Conservation (phyloP, 1,140 invertebrate genomes). For the Drosophila jambulina region DNA sequence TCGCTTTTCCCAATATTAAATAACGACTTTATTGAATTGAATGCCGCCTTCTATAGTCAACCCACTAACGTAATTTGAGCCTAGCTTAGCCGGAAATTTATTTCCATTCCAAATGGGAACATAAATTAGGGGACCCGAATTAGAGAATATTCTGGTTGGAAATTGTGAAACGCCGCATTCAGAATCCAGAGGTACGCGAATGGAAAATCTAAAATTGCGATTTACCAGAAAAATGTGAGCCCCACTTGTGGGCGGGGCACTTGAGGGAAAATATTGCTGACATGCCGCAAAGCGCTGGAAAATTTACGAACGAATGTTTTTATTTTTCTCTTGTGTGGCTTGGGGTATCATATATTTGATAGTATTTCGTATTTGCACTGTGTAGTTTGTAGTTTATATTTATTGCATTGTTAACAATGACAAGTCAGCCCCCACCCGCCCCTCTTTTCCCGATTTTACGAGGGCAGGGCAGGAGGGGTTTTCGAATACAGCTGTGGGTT, state of each 20-base stretch:
- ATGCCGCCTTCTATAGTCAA: neutral
- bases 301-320: constrained; percentile 31
- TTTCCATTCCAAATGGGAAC: constrained; percentile 6
- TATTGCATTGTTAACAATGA: constrained; percentile 57
- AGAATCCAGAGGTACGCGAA: constrained; percentile 1
- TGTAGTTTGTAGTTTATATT: constrained; percentile 49
- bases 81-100: neutral
- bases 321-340: neutral
- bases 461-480: neutral
- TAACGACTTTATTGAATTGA: neutral
- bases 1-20: neutral
- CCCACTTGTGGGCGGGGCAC: constrained; percentile 25
- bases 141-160: neutral
- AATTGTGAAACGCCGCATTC: constrained; percentile 1
- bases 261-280: constrained; percentile 36
- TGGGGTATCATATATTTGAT: constrained; percentile 18
- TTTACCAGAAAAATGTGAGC: constrained; percentile 10
- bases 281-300: constrained; percentile 23
- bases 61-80: neutral
- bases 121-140: constrained; percentile 18
- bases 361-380: constrained; percentile 25
- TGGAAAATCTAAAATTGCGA: neutral
- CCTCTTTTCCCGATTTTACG: neutral
- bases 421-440: constrained; percentile 34
- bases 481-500: constrained; percentile 7